Evolutionary conservation across 30 jellyfish, hydroid and myxozoan species (phyloP).

Genomic region (Clytia hemisphaerica): DNA sequence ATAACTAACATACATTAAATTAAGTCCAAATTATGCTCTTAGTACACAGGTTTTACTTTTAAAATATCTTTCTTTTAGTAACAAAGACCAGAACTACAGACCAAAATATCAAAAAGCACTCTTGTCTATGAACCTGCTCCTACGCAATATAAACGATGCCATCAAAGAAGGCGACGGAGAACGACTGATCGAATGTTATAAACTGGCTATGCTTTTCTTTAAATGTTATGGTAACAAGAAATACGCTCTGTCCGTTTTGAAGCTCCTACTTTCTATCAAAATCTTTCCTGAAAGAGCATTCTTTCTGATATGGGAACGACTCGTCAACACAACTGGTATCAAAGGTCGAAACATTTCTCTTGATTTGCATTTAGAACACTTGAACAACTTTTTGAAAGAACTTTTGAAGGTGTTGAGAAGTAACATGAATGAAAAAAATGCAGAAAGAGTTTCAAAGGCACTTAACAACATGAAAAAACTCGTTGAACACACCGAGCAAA

Average conservation of each 20-base stretch:
- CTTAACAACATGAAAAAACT: neutral
- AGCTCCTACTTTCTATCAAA: neutral
- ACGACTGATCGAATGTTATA: conserved; percentile 13
- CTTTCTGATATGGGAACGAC: conserved; percentile 15
- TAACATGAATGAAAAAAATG: conserved; percentile 17
- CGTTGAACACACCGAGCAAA: conserved; percentile 4
- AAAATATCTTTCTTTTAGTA: no score
- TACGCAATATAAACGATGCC: conserved; percentile 25
- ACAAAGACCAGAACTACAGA: no score
- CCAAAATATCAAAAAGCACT: no score
- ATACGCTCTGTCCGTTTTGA: conserved; percentile 6
- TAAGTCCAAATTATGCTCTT: no score
- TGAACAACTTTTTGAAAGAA: conserved; percentile 10
- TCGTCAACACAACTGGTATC: conserved; percentile 17
- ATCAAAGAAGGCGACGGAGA: no score
- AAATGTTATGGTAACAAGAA: conserved; percentile 9
- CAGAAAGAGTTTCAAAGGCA: conserved; percentile 18
- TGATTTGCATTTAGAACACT: no score
- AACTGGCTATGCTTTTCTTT: conserved; percentile 3
- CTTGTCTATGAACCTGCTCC: no score
- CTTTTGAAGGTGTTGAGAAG: neutral
- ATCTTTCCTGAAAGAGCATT: neutral
- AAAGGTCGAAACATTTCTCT: no score
- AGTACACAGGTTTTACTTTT: no score
- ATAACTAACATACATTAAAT: no score